Base-by-base conservation (phyloP, 2,888 invertebrate species). In the Strigamia maritima region DNA sequence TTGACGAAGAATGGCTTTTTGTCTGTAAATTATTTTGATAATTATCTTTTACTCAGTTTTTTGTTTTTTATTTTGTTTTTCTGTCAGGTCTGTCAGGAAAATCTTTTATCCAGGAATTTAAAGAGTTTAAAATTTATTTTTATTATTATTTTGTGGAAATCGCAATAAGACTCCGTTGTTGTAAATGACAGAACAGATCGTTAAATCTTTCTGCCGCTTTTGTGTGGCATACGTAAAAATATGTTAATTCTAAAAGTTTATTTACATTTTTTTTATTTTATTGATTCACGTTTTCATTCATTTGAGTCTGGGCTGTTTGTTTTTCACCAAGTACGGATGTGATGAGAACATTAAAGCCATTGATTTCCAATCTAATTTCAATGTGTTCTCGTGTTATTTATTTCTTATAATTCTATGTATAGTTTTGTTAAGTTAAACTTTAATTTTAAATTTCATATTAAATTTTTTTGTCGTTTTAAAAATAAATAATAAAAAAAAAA, bases 131-230 rank as follows among this genome's bases (percentile, higher is more conserved):
- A 6, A 44, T 44, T 44, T 44, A n/a, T n/a, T n/a, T n/a, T n/a
- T n/a, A n/a, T 35, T 35, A 35, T 35, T 35, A 8, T 35, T 35
- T 35, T 35, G 35, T 54, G 8, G 54, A 54, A 54, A 54, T 54
- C 8, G 54, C 54, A 54, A 54, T 54, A 54, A 54, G 54, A 54
- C 54, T 54, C 54, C 19, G 19, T 0, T 54, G 54, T 54, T 54
- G 54, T 54, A 54, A 54, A 54, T 54, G 54, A 54, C 54, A 54
- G 54, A 54, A 54, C 54, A 54, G 54, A 54, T 54, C n/a, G 2
- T 54, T 54, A 54, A 54, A 2, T 54, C 7, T 54, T 12, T 44
- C n/a, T n/a, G n/a, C n/a, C n/a, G n/a, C n/a, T n/a, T n/a, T n/a
- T n/a, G n/a, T n/a, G n/a, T n/a, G n/a, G n/a, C n/a, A n/a, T n/a